Conservation (phyloP, 2,113 vertebrate genomes). For the Anoplopoma fimbria region DNA sequence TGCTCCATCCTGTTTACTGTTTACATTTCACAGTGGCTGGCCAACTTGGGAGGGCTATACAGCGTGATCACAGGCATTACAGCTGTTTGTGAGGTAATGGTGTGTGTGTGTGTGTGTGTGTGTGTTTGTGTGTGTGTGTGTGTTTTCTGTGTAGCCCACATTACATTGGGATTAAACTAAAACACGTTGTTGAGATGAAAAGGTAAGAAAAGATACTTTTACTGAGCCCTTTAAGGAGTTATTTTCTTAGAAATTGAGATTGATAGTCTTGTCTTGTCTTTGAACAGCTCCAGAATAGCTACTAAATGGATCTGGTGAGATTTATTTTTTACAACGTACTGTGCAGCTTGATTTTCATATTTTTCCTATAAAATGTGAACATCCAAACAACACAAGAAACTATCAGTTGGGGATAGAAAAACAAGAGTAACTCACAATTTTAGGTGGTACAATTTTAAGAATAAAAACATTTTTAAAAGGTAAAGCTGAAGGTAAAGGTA, state of each 20-base stretch:
- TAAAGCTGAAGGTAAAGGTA: neutral
- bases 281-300: neutral
- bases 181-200: neutral
- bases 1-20: constrained; percentile 79
- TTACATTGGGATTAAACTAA: neutral
- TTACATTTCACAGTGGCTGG: constrained; percentile 77
- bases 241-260: neutral
- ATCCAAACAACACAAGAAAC: neutral
- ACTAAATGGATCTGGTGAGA: neutral
- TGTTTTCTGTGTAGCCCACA: neutral
- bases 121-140: constrained; percentile 34
- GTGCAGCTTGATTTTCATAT: neutral
- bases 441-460: neutral
- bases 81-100: constrained; percentile 65
- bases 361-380: neutral
- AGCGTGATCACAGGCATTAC: constrained; percentile 61
- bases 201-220: neutral
- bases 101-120: constrained; percentile 20
- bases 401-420: neutral
- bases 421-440: neutral
- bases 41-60: constrained; percentile 75
- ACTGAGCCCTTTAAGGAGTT: neutral
- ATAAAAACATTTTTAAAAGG: neutral
- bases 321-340: neutral
- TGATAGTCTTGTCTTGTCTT: neutral